Conservation (phyloP, 2,888 invertebrate genomes). For the Epistrophella euchroma region DNA sequence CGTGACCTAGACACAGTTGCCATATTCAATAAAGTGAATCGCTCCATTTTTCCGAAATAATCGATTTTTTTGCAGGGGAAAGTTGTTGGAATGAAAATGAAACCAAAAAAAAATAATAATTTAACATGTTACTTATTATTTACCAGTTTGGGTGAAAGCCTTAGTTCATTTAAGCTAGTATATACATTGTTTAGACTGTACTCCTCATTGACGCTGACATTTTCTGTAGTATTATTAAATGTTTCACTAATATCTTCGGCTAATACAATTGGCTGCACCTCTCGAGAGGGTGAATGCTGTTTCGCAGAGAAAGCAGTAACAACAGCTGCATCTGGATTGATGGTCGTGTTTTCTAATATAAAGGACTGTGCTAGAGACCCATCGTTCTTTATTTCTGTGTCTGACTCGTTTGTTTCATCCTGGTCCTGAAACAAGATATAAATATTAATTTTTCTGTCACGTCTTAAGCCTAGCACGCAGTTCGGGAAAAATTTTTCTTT, state of each 20-base stretch:
- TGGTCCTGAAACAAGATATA: conserved; percentile 79
- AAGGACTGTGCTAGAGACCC: conserved; percentile 78
- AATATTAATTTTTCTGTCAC: not conserved
- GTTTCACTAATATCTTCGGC: conserved; percentile 66
- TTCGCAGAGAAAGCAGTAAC: conserved; percentile 34
- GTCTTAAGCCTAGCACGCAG: no score
- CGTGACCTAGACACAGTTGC: no score
- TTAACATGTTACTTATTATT: conserved; percentile 50
- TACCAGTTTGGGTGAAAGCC: conserved; percentile 81
- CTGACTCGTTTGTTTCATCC: conserved; percentile 83
- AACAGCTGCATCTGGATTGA: conserved; percentile 32
- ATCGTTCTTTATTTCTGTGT: conserved; percentile 81
- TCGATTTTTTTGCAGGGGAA: not conserved
- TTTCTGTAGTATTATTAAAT: conserved; percentile 73
- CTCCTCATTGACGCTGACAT: conserved; percentile 76
- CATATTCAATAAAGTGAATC: no score
- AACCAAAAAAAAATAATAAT: not conserved
- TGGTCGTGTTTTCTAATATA: conserved; percentile 42
- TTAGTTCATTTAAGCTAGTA: conserved; percentile 80
- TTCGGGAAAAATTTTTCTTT: no score
- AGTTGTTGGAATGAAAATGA: not conserved
- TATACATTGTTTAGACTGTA: conserved; percentile 80
- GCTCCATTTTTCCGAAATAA: no score
- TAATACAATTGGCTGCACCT: conserved; percentile 75
- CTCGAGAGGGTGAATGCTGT: conserved; percentile 37